Base-by-base conservation (phyloP, 2,888 invertebrate species). In the Sarcophaga subvicina region DNA sequence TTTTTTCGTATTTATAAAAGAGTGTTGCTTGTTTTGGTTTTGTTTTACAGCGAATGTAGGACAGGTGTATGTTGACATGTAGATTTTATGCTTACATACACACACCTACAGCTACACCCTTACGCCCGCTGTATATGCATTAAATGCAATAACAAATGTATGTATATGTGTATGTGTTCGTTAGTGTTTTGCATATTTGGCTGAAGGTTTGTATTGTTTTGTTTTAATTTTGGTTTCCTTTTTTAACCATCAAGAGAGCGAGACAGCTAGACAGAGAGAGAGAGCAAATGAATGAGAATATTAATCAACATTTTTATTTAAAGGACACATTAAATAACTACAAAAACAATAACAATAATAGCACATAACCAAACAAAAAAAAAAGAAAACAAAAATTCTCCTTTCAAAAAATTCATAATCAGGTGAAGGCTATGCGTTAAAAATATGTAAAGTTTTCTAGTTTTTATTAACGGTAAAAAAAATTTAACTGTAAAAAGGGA, bases 1-100 rank as follows among this genome's bases (percentile, higher is more conserved):
- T 54, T 54, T 17, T 12, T 11, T 6, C 2, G 3, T 27, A 4
- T 27, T 27, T 27, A 27, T 27, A 27, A 37, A 37, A 37, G 37
- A 37, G 37, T 8, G 37, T 49, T 49, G 49, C 3, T 49, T 49
- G 49, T 12, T 49, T 49, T 49, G 11, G 37, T 14, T 49, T 0
- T 54, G 54, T n/a, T 70, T 71, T 49, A 71, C n/a, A 27, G 63
- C 10, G 20, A 72, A 80, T 72, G 59, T 80, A 66, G 80, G 72
- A 45, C 80, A 80, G 64, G 63, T 73, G 54, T 54, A 54, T 54
- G 12, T 54, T 54, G 12, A 17, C 54, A 54, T 54, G 37, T 37
- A 10, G 37, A 37, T 37, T 37, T 37, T 37, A 37, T 37, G 37
- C n/a, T 63, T 63, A 63, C 20, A 63, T 22, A 63, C 11, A 37